phyloP scores from a whole-genome alignment of 2,113 vertebrate genomes.

The Mormoops blainvillei region DNA sequence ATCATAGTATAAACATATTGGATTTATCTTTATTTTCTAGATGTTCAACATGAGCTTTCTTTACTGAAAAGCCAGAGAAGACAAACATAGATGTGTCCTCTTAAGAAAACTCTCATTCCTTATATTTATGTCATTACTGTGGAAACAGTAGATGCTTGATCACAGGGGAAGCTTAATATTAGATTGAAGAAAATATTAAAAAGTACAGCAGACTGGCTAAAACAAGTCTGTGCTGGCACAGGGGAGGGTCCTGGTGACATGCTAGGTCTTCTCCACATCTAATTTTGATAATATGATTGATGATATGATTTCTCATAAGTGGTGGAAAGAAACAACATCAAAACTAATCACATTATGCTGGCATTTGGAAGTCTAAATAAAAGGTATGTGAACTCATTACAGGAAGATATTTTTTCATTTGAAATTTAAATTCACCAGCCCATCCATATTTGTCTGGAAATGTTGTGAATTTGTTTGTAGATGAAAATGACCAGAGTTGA shows the following conservation, averaged over 20 bases:
- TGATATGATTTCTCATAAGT: constrained; percentile 73
- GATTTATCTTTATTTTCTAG: constrained; percentile 31
- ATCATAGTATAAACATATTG: not conserved
- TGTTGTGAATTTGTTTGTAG: constrained; percentile 74
- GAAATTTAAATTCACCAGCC: constrained; percentile 73
- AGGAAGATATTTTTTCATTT: constrained; percentile 73
- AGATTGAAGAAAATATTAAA: constrained; percentile 69
- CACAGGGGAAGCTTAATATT: constrained; percentile 67
- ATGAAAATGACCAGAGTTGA: constrained; percentile 74
- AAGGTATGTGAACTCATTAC: constrained; percentile 77
- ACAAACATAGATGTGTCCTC: not conserved
- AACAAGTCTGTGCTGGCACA: constrained; percentile 64
- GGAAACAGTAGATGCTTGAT: constrained; percentile 29
- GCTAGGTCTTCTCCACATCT: constrained; percentile 60
- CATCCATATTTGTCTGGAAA: constrained; percentile 70
- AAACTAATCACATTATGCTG: constrained; percentile 74
- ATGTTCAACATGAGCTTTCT: not conserved
- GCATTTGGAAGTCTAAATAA: constrained; percentile 75
- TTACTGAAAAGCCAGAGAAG: not conserved
- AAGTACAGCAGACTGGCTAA: constrained; percentile 38
- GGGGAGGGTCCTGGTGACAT: constrained; percentile 55
- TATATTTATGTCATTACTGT: constrained; percentile 52
- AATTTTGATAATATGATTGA: constrained; percentile 78
- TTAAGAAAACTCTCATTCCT: constrained; percentile 49
- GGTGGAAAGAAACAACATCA: constrained; percentile 69